Evolutionary conservation across 2,888 invertebrate genomes (phyloP).

Genomic region (Amphipyra tragopoginis): DNA sequence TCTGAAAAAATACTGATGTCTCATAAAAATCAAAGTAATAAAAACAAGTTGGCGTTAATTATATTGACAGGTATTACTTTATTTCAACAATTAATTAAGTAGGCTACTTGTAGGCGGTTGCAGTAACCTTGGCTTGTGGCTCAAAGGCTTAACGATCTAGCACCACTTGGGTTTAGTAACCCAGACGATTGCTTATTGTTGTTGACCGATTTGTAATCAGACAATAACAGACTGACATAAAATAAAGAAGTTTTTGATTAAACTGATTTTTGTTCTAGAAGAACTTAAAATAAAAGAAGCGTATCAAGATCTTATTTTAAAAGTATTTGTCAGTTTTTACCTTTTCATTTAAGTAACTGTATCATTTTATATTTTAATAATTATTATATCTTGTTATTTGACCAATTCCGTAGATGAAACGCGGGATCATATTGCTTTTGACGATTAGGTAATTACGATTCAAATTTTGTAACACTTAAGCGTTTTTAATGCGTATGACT

Average conservation of each 20-base stretch:
- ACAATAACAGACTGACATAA: constrained; percentile 14
- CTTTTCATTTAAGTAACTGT: too few species aligned
- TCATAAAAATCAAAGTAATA: background rate
- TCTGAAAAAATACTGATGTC: too few species aligned
- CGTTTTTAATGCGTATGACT: constrained; percentile 14
- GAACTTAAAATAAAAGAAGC: background rate
- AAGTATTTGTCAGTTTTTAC: too few species aligned
- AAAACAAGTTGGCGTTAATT: constrained; percentile 4
- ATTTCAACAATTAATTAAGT: background rate
- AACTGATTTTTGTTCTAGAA: background rate
- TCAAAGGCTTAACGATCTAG: constrained; percentile 32
- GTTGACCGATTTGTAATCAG: constrained; percentile 24
- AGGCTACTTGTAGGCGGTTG: constrained; percentile 8
- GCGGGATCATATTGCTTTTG: constrained; percentile 25
- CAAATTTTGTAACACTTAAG: constrained; percentile 8
- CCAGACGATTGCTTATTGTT: constrained; percentile 23
- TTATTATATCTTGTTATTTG: constrained; percentile 4
- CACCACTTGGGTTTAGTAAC: constrained; percentile 26
- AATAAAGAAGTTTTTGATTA: constrained; percentile 9
- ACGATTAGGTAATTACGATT: constrained; percentile 20
- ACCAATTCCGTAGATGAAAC: constrained; percentile 20
- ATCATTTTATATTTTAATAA: background rate
- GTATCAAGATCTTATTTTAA: background rate
- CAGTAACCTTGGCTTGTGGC: constrained; percentile 35
- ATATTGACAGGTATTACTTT: constrained; percentile 7